Percentiles rank a stretch among this genome's conserved stretches.
These are phyloP conservation scores for Tamias sibiricus DNA, from an alignment of 2,113 vertebrate genomes.

Conservation along the genomic window DNA sequence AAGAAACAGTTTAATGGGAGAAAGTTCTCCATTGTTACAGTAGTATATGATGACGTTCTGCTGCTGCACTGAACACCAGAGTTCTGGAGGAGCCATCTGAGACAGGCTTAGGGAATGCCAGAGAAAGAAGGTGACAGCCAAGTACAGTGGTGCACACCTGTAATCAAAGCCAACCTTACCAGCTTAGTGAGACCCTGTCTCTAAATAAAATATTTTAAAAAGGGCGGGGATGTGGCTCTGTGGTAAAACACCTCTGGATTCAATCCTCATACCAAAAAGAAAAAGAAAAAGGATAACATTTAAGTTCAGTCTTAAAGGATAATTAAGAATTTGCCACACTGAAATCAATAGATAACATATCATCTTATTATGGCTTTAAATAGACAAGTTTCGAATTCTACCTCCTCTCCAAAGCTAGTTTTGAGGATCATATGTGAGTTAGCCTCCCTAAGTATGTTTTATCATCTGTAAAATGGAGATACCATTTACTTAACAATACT, in stretches of 20 bases:
- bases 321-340: background rate
- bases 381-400: background rate
- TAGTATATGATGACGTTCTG: background rate
- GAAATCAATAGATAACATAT: background rate
- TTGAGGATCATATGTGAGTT: background rate
- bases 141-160: no score
- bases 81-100: background rate
- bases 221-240: no score
- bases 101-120: background rate
- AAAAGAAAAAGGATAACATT: background rate
- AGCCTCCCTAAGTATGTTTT: background rate
- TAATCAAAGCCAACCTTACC: no score
- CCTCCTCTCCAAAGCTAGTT: background rate
- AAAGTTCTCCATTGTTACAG: background rate
- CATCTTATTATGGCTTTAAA: constrained; percentile 1
- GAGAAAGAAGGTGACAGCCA: background rate
- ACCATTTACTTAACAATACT: background rate
- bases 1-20: constrained; percentile 14
- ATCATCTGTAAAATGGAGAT: background rate
- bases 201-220: no score
- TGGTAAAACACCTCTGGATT: no score
- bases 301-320: background rate
- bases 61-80: background rate
- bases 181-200: no score
- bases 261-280: no score